Conservation (phyloP, 1,140 invertebrate genomes). For the Hypsibius dujardini region DNA sequence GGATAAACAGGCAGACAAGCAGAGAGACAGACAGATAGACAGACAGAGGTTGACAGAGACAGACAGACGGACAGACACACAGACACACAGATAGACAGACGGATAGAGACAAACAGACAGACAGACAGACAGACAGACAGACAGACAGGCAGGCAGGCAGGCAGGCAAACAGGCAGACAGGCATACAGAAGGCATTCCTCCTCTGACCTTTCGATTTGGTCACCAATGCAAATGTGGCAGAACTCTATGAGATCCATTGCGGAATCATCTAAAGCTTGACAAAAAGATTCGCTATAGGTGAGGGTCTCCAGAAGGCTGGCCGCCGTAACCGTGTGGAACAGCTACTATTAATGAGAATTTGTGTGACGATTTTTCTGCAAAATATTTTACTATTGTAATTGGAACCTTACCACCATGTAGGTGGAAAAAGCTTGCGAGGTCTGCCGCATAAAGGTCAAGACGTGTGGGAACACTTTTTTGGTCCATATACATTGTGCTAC, state of each 20-base stretch:
- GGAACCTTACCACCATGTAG: slow-evolving; percentile 11
- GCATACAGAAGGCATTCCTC: not conserved
- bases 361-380: not conserved
- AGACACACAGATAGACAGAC: not conserved
- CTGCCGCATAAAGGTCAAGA: not conserved
- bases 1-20: no score
- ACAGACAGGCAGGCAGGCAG: no score
- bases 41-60: no score
- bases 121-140: no score
- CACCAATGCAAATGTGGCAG: not conserved
- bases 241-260: not conserved
- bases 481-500: not conserved
- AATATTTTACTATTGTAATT: not conserved
- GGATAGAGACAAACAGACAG: not conserved
- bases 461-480: not conserved
- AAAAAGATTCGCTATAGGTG: not conserved
- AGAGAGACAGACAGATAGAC: no score
- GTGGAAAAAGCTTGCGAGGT: not conserved
- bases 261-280: not conserved
- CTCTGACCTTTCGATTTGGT: not conserved
- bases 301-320: not conserved
- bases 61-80: not conserved
- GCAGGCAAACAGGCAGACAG: not conserved
- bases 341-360: not conserved
- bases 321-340: not conserved